A percentile compares a stretch with the other conserved stretches of the same genome.
Conservation (phyloP, 2,797 vertebrate species). For the Antennarius maculatus region DNA sequence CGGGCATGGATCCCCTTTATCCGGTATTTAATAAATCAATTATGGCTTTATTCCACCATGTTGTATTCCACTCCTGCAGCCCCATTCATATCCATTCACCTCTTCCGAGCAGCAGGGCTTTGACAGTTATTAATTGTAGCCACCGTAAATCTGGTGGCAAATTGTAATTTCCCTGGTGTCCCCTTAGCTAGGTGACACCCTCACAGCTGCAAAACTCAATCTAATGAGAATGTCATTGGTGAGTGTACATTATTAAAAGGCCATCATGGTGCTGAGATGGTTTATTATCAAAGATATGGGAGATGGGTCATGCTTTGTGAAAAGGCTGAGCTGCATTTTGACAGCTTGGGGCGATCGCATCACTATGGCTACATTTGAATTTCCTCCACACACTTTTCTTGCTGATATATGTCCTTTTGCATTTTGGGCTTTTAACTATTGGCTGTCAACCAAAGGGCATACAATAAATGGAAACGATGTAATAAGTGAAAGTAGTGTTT, state of each 20-base stretch:
- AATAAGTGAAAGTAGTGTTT: constrained; percentile 37
- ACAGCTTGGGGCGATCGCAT: constrained; percentile 51
- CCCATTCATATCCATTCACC: constrained; percentile 56
- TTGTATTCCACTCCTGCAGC: constrained; percentile 34
- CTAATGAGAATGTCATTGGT: constrained; percentile 68
- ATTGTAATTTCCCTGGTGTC: constrained; percentile 64
- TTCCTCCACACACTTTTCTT: constrained; percentile 53
- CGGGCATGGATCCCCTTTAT: constrained; percentile 40
- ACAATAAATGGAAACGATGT: constrained; percentile 48
- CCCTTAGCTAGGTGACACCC: constrained; percentile 54
- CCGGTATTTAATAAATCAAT: constrained; percentile 46
- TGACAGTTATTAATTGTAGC: constrained; percentile 73
- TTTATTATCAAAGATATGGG: constrained; percentile 62
- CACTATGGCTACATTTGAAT: constrained; percentile 44
- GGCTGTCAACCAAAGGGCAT: constrained; percentile 66
- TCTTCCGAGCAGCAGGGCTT: constrained; percentile 48
- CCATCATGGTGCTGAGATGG: constrained; percentile 56
- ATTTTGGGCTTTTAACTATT: constrained; percentile 67
- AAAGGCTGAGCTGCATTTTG: constrained; percentile 61
- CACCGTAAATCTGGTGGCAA: constrained; percentile 59
- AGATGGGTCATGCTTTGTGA: constrained; percentile 46
- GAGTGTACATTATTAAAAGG: constrained; percentile 70
- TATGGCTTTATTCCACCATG: constrained; percentile 36
- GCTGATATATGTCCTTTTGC: constrained; percentile 49
- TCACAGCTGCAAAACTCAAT: constrained; percentile 55